Percentiles rank a stretch among this genome's conserved stretches.
Evolutionary conservation across 2,888 invertebrate genomes (phyloP).

Genomic region (Lasioglossum lativentre): DNA sequence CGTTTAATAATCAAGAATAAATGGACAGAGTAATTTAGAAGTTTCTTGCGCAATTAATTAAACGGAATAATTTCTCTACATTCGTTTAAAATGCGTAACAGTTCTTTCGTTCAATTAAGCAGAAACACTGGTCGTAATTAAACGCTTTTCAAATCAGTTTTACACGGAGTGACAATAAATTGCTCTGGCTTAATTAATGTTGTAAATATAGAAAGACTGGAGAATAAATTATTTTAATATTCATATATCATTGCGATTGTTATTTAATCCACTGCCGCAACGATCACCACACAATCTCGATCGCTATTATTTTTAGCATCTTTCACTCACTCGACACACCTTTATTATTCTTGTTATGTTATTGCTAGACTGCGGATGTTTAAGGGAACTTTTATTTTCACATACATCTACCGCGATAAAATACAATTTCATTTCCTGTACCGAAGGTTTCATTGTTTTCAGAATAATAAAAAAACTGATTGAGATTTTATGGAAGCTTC

Average conservation of each 20-base stretch:
- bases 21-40: not conserved
- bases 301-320: no score
- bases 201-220: not conserved
- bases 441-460: no score
- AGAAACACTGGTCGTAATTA: not conserved
- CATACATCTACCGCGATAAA: no score
- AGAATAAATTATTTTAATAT: not conserved
- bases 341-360: no score
- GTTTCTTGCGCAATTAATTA: not conserved
- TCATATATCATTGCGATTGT: not conserved
- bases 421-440: no score
- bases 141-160: not conserved
- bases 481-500: no score
- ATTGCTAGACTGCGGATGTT: no score
- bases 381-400: no score
- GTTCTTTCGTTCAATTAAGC: not conserved
- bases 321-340: no score
- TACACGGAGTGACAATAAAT: not conserved
- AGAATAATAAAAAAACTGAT: no score
- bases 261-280: no score
- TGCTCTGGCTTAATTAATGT: not conserved
- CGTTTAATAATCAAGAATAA: not conserved
- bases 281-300: no score
- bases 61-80: constrained; percentile 2
- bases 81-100: not conserved